Base-by-base conservation (phyloP, 2,797 vertebrate genomes). In the Clarias platycephalus region DNA sequence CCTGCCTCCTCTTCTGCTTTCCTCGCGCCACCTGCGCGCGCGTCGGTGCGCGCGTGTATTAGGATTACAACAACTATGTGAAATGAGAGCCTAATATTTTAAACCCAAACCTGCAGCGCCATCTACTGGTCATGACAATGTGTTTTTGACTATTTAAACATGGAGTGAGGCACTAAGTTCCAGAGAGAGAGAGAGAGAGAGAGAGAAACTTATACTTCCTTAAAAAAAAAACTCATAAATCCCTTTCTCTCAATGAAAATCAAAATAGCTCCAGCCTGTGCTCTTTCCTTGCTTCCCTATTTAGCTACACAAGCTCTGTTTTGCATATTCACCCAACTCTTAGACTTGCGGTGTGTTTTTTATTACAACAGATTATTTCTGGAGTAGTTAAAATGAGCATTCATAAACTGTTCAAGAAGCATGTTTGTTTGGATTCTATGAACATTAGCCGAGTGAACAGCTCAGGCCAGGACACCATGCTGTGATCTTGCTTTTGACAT, bases 1-100 rank as follows among this genome's bases (percentile, higher is more conserved):
- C 85, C 89, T 75, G 71, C 71, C n/a, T 88, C 90, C 85, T 86
- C 67, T 88, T 92, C 87, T 94, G 93, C 93, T 92, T 91, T 91
- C 89, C 76, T 70, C 57, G 20, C 63, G 71, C 85, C 81, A 88
- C 84, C 85, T 87, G 89, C 85, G 85, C 88, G 20, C 44, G 34
- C 26, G 70, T 72, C 22, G 13, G 71, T 74, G 71, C 2, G 49
- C 16, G 49, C 8, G 24, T 16, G 58, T 44, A 18, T 72, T 26
- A 16, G 24, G 24, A 26, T 26, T 26, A 26, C 4, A n/a, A 44
- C 5, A 1, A 22, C 9, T 5, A 49, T 49, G 10, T n/a, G 53
- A 53, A 72, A 49, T 53, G 8, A 49, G 37, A 18, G 5, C 22
- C 71, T 57, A 10, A 31, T 31, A 31, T 57, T 75, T 57, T 12